Percentiles rank a stretch among this genome's conserved stretches.
Conservation (phyloP, 2,888 invertebrate species). For the Altica lythri region DNA sequence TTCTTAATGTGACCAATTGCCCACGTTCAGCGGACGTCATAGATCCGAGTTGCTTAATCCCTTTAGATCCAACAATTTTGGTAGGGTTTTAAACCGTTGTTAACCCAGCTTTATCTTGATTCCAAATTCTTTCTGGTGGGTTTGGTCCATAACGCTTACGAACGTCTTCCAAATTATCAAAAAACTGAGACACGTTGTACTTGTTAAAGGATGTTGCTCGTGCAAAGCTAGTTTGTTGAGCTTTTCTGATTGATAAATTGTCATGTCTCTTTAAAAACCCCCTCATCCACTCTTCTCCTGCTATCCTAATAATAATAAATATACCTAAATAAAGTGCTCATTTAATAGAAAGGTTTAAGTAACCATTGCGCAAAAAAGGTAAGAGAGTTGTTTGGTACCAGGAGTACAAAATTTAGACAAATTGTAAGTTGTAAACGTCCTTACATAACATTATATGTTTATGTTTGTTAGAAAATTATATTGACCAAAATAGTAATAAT, state of each 20-base stretch:
- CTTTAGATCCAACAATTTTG: constrained; percentile 43
- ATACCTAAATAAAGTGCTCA: no score
- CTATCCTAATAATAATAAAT: no score
- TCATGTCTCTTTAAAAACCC: constrained; percentile 9
- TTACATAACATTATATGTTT: no score
- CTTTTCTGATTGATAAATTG: no score
- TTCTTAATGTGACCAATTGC: constrained; percentile 33
- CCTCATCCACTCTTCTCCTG: constrained; percentile 13
- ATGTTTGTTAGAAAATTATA: no score
- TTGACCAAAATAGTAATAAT: no score
- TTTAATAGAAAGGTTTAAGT: no score
- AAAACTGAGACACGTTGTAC: constrained; percentile 19
- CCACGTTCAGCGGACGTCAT: constrained; percentile 43
- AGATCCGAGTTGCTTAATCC: constrained; percentile 42
- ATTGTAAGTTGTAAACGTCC: no score
- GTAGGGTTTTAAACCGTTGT: constrained; percentile 43
- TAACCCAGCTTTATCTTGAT: constrained; percentile 44
- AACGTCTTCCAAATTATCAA: constrained; percentile 21
- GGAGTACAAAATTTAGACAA: no score
- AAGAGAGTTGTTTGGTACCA: no score
- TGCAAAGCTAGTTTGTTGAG: constrained; percentile 13
- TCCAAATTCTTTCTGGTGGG: constrained; percentile 38
- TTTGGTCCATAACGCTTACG: constrained; percentile 24
- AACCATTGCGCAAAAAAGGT: no score
- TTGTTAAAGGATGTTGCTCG: constrained; percentile 16